phyloP scores from a whole-genome alignment of 1,140 invertebrate genomes.

The Elysia chlorotica region DNA sequence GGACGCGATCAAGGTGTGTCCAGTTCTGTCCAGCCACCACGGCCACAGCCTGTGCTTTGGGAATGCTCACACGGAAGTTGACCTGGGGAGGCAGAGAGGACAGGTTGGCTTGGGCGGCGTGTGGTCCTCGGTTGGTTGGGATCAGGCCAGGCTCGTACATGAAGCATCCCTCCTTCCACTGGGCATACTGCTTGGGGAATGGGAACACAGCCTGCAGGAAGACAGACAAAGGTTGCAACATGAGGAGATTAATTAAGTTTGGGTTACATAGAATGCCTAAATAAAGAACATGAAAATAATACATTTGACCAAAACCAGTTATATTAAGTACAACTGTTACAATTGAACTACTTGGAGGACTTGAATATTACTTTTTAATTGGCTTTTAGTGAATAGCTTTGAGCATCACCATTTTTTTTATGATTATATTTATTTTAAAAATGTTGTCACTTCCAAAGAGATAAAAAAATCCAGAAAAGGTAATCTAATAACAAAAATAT shows the following conservation, averaged over 20 bases:
- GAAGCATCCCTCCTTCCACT: conserved; percentile 63
- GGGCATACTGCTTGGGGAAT: conserved; percentile 62
- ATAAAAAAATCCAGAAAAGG: too few relatives aligned
- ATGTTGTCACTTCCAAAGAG: too few relatives aligned
- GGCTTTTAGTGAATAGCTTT: too few relatives aligned
- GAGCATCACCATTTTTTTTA: too few relatives aligned
- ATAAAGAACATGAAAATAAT: too few relatives aligned
- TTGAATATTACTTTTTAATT: too few relatives aligned
- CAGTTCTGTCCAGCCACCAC: conserved; percentile 57
- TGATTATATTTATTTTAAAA: too few relatives aligned
- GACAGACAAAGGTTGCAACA: neutral
- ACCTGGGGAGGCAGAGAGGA: conserved; percentile 29
- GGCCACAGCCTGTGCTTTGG: conserved; percentile 52
- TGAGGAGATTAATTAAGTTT: neutral
- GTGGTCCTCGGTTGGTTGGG: conserved; percentile 24
- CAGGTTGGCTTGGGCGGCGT: conserved; percentile 27
- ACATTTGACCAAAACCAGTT: too few relatives aligned
- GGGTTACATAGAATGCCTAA: neutral
- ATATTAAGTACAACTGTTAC: too few relatives aligned
- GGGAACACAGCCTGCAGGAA: conserved; percentile 38
- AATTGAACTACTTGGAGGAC: too few relatives aligned
- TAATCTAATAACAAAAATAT: too few relatives aligned
- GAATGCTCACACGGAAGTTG: conserved; percentile 53
- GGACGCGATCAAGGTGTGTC: conserved; percentile 52
- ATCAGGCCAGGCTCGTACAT: conserved; percentile 53